Evolutionary conservation across 2,113 vertebrate genomes (phyloP), one percentile per base, ranked within the genome.

Genomic region (Ictalurus punctatus): DNA sequence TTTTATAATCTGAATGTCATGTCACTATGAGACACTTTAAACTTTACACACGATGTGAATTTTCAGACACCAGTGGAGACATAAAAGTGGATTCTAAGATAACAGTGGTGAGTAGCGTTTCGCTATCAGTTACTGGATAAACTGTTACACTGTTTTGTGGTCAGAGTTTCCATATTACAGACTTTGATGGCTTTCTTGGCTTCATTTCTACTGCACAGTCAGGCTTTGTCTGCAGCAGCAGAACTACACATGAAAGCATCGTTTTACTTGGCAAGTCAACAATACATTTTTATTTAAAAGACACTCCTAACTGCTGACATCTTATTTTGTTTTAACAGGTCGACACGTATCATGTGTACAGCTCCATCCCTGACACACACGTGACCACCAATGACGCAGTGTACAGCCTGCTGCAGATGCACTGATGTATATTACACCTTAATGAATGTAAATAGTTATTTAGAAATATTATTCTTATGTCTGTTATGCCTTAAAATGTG

Each of bases 311-410:
- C n/a, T 0, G 14, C 48, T 25, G 5, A 71, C 19, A 65, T 0
- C 52, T 79, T 81, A 34, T 30, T 12, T 86, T 52, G 69, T 23
- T 86, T 71, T 67, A 63, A 4, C 40, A 91, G 87, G 1, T 14
- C 73, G 81, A 86, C 82, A 44, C 16, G 1, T 79, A 85, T 52
- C 54, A 91, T 25, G 0, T 82, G 4, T 92, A 93, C 74, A n/a
- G 16, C 56, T 61, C 37, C 10, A 89, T 94, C 61, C 13, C 87
- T 30, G 54, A 92, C 14, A 30, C 44, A 58, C 65, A 63, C 40
- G 37, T 30, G 83, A 12, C 30, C 21, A 25, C 30, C 23, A 44
- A 3, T 2, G 27, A 88, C 7, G 21, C 81, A 1, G 0, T 69
- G 12, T 92, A 91, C 58, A 91, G 25, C 80, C 89, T 88, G 0